A percentile compares a stretch with the other conserved stretches of the same genome.
phyloP scores from a whole-genome alignment of 2,113 vertebrate genomes.

The Macquaria ambigua region DNA sequence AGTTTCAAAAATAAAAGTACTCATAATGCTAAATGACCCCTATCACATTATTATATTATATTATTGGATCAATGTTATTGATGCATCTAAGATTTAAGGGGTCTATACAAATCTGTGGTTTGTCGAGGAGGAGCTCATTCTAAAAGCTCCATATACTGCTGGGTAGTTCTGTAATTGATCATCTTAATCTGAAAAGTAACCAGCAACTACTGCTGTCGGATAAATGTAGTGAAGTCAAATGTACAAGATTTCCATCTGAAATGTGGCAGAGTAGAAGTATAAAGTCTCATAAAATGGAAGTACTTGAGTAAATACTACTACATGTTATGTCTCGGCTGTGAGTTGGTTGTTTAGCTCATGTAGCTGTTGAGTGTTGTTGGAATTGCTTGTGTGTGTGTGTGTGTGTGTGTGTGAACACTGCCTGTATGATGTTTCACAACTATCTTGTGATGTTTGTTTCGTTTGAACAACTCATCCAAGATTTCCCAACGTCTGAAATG shows the following conservation, averaged over 20 bases:
- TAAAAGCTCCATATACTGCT: neutral
- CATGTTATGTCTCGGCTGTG: neutral
- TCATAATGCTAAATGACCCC: neutral
- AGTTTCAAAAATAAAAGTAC: too few relatives aligned
- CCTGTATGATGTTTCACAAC: neutral
- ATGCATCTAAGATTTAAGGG: neutral
- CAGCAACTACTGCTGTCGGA: too few relatives aligned
- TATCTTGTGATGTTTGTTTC: conserved; percentile 21
- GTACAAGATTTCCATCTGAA: neutral
- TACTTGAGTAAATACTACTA: neutral
- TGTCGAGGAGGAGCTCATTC: neutral
- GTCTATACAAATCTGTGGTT: neutral
- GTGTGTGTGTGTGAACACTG: neutral
- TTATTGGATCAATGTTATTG: neutral
- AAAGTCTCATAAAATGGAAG: neutral
- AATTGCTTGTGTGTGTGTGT: neutral
- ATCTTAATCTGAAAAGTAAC: too few relatives aligned
- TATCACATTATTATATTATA: neutral
- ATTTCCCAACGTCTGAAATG: neutral
- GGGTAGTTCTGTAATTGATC: neutral
- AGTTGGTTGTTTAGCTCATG: neutral
- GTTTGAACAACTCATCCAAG: neutral
- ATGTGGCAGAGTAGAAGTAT: neutral
- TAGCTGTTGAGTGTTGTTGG: neutral
- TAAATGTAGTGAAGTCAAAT: too few relatives aligned